Percentiles rank a stretch among this genome's conserved stretches.
These are phyloP conservation scores for Crotalus viridis DNA, from an alignment of 2,113 vertebrate genomes.

Conservation along the genomic window DNA sequence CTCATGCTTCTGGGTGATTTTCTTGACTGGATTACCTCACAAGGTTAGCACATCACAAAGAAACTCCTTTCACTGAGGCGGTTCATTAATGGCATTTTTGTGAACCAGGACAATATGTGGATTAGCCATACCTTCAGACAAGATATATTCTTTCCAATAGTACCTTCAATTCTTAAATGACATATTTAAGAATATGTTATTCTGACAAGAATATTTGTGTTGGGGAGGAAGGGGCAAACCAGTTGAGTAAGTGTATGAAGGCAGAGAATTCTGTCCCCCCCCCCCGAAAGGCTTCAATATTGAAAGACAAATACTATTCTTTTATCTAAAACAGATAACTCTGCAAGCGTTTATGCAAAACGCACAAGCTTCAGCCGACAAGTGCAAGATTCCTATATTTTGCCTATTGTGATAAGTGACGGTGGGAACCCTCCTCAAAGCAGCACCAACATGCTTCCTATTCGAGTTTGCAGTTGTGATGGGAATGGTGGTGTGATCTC, in stretches of 20 bases:
- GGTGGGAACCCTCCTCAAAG: slow-evolving; percentile 85
- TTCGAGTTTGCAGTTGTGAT: slow-evolving; percentile 92
- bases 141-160: background rate
- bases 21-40: background rate
- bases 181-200: no score
- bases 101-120: background rate
- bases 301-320: fast-evolving
- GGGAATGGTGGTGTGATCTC: slow-evolving; percentile 81
- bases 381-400: slow-evolving; percentile 86
- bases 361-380: slow-evolving; percentile 86
- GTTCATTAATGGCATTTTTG: background rate
- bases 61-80: background rate
- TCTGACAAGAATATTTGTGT: background rate
- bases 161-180: background rate
- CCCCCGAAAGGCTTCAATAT: background rate
- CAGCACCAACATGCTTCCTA: slow-evolving; percentile 90
- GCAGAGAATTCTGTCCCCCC: background rate
- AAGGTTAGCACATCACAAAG: background rate
- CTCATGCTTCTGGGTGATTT: background rate
- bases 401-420: slow-evolving; percentile 92
- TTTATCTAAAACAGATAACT: slow-evolving; percentile 79
- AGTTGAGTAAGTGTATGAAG: background rate
- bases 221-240: background rate
- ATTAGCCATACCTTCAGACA: background rate
- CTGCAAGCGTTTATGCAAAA: slow-evolving; percentile 82